Evolutionary conservation across 2,888 invertebrate species (phyloP), one percentile per base, ranked within the genome.

Genomic region (Chrysomela aeneicollis): DNA sequence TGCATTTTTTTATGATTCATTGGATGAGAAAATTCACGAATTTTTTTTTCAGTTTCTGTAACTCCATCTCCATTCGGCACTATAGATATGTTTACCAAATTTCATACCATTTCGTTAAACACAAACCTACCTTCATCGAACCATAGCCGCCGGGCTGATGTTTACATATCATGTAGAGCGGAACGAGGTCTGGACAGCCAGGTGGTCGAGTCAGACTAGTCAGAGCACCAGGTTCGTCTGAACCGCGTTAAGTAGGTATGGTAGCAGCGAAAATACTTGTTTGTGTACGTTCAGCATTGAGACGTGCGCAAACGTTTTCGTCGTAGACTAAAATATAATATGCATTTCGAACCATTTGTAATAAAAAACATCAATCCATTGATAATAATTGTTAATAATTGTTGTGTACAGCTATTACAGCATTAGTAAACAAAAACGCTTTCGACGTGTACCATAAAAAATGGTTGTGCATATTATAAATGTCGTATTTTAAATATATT

Each of bases 341-440:
- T 81, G 81, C 81, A 80, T 78, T 72, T 18, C 61, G 73, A 75
- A 79, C 79, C 79, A 79, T 79, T n/a, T 80, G 77, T 78, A 77
- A 76, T 69, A 75, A 26, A n/a, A 79, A 78, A 73, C 76, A 77
- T 77, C 71, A 65, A 70, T 67, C 68, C 71, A 71, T 73, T 61
- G 66, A 66, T 69, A 65, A 74, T 75, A 76, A 77, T 76, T 78
- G 78, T 79, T 79, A 77, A n/a, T n/a, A n/a, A 74, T 80, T 80
- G 81, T 81, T 81, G 79, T 81, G 80, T 81, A 81, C 81, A 80
- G 81, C 80, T 80, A 79, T 79, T 81, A 81, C 81, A 80, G 81
- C 80, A 80, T 79, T 79, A 77, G 78, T 76, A 66, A 68, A 65
- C 17, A 49, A 67, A 67, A 71, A 70, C 71, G 80, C 80, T 80